phyloP scores from a whole-genome alignment of 2,888 invertebrate genomes.

The Tanytarsus gracilentus region DNA sequence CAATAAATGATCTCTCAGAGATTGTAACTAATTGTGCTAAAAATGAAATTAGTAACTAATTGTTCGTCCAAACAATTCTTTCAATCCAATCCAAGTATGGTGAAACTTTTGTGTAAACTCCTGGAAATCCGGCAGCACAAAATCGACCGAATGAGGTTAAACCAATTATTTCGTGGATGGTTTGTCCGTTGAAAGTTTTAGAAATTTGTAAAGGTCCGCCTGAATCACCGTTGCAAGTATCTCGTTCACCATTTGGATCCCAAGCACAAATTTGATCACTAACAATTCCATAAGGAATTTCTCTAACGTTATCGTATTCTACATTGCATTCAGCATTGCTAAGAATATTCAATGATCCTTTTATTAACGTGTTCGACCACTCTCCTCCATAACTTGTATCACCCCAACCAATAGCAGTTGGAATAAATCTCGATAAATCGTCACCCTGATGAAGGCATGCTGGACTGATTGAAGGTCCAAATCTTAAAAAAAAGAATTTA shows the following conservation, averaged over 20 bases:
- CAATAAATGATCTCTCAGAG: too few species aligned
- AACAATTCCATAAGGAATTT: slow-evolving; percentile 36
- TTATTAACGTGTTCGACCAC: not conserved
- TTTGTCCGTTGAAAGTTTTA: slow-evolving; percentile 34
- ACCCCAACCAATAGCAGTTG: not conserved
- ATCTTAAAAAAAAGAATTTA: not conserved
- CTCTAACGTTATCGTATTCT: not conserved
- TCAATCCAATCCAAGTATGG: slow-evolving; percentile 46
- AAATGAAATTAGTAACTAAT: too few species aligned
- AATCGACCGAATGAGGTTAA: slow-evolving; percentile 46
- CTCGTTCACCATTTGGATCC: slow-evolving; percentile 39
- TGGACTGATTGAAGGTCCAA: not conserved
- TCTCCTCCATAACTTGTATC: not conserved
- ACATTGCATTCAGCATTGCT: not conserved
- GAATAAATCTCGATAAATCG: not conserved
- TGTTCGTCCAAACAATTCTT: slow-evolving; percentile 43
- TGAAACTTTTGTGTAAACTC: slow-evolving; percentile 44
- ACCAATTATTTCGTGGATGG: slow-evolving; percentile 43
- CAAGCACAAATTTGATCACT: slow-evolving; percentile 44
- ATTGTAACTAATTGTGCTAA: too few species aligned
- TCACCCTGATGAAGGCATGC: not conserved
- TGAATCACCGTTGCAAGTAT: slow-evolving; percentile 44
- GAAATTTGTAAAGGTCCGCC: slow-evolving; percentile 44
- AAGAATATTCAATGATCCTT: not conserved
- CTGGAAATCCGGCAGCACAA: slow-evolving; percentile 44